These are phyloP conservation scores for Isaurus tuberculatus DNA, from an alignment of 92 coral and sea anemone species.

Conservation along the genomic window DNA sequence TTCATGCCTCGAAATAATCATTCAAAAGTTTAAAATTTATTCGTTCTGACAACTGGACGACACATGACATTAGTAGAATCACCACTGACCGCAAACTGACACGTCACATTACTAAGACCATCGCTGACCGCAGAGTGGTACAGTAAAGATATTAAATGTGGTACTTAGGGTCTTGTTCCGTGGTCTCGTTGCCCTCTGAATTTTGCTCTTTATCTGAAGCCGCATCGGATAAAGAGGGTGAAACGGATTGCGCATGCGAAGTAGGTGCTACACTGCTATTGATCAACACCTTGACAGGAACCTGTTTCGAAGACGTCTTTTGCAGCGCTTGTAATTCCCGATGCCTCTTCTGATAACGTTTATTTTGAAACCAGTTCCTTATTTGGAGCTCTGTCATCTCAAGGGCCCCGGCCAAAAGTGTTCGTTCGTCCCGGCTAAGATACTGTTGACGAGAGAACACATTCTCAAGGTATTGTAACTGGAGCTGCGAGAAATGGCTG, in stretches of 20 bases:
- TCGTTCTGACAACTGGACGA: neutral
- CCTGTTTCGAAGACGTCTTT: conserved; percentile 60
- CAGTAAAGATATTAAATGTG: neutral
- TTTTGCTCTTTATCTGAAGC: neutral
- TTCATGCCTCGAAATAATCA: neutral
- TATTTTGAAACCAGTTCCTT: conserved; percentile 91
- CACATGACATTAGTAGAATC: neutral
- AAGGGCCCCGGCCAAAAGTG: conserved; percentile 82
- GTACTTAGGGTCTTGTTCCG: neutral
- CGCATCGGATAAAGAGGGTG: conserved; percentile 15
- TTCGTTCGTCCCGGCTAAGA: conserved; percentile 88
- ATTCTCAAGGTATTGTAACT: conserved; percentile 82
- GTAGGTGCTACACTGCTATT: conserved; percentile 29
- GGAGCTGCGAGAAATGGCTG: conserved; percentile 87
- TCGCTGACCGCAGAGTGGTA: neutral
- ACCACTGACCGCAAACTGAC: conserved; percentile 5
- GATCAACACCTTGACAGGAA: conserved; percentile 81
- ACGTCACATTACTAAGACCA: too few species aligned
- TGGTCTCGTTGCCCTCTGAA: neutral
- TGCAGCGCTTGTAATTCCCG: conserved; percentile 67
- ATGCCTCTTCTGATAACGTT: conserved; percentile 82
- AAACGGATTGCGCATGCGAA: conserved; percentile 4
- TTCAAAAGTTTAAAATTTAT: neutral
- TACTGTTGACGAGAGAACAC: conserved; percentile 89
- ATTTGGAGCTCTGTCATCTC: conserved; percentile 94